A percentile compares a stretch with the other conserved stretches of the same genome.
phyloP scores from a whole-genome alignment of 2,797 vertebrate species.

The Eulemur rubriventer region DNA sequence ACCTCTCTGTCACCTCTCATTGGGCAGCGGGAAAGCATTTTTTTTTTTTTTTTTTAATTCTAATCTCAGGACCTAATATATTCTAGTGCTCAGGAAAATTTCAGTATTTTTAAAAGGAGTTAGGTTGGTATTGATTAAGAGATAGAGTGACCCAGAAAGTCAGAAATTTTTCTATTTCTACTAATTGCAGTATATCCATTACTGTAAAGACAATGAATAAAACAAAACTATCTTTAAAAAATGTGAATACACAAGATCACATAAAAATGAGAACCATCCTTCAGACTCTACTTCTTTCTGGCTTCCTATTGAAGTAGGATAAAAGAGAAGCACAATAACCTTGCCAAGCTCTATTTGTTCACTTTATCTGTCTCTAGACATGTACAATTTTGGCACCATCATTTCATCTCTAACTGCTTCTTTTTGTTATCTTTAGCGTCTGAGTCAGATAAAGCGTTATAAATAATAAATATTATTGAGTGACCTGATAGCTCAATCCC shows the following conservation, averaged over 20 bases:
- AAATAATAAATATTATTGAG: slow-evolving; percentile 27
- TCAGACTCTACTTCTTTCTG: not conserved
- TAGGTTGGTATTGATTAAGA: slow-evolving; percentile 67
- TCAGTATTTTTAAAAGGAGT: slow-evolving; percentile 59
- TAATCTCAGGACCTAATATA: not conserved
- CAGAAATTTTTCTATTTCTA: slow-evolving; percentile 34
- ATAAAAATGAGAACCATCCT: not conserved
- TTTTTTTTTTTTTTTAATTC: not conserved
- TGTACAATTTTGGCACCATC: not conserved
- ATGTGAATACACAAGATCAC: not conserved
- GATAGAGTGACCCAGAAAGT: slow-evolving; percentile 67
- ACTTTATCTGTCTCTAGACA: not conserved
- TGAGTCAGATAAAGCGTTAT: not conserved
- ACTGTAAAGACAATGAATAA: not conserved
- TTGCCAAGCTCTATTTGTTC: not conserved
- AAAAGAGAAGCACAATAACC: not conserved
- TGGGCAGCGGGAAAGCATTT: not conserved
- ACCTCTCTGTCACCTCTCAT: not conserved
- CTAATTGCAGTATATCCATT: slow-evolving; percentile 44
- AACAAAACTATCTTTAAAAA: not conserved
- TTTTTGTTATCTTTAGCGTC: not conserved
- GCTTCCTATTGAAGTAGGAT: not conserved
- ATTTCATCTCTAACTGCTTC: not conserved
- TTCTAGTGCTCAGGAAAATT: not conserved
- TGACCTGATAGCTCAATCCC: not conserved